Evolutionary conservation across 2,113 vertebrate genomes (phyloP).

Genomic region (Xiphorhynchus elegans): DNA sequence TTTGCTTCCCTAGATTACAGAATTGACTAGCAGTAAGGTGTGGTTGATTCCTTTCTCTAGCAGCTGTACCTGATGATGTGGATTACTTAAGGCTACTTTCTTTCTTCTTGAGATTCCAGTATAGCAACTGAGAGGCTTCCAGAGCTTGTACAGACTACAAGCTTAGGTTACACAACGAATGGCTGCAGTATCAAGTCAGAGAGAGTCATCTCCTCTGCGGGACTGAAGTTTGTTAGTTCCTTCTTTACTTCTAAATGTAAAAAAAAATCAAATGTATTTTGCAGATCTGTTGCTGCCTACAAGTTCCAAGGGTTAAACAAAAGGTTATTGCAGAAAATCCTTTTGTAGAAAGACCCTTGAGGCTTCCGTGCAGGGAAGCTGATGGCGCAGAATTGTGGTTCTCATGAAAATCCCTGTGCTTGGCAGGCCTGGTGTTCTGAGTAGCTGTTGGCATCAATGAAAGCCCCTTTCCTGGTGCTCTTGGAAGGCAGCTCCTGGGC

Average conservation of each 20-base stretch:
- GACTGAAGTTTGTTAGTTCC: background rate
- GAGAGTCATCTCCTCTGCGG: background rate
- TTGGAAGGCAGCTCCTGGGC: constrained; percentile 28
- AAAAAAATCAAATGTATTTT: background rate
- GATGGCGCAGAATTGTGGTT: background rate
- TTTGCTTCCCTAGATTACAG: background rate
- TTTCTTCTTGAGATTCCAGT: background rate
- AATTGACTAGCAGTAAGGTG: background rate
- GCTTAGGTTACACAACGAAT: background rate
- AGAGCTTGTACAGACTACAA: background rate
- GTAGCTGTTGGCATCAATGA: background rate
- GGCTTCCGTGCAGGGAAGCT: background rate
- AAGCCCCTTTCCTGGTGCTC: background rate
- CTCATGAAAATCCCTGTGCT: background rate
- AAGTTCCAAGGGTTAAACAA: constrained; percentile 1
- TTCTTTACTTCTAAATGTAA: background rate
- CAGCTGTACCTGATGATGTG: background rate
- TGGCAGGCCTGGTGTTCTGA: background rate
- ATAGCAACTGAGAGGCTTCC: background rate
- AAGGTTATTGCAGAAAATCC: background rate
- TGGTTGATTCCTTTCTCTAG: background rate
- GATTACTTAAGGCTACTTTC: background rate
- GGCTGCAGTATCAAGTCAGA: background rate
- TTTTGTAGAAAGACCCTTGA: background rate
- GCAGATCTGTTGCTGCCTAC: background rate